Evolutionary conservation across 2,888 invertebrate genomes (phyloP).

Genomic region (Lepidochrysops patricia): DNA sequence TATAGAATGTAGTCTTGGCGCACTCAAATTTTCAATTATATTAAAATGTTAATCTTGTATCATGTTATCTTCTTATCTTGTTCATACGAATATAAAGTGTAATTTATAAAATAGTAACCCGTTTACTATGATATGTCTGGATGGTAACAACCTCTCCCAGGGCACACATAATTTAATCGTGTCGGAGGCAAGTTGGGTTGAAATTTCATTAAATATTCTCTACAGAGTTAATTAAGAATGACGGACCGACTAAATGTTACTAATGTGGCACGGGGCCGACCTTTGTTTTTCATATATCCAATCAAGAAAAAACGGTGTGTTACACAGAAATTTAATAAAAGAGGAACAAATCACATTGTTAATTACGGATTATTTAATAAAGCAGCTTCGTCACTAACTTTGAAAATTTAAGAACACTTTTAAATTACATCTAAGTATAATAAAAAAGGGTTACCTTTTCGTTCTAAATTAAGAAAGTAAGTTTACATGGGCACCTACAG

Average conservation of each 20-base stretch:
- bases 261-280: conserved; percentile 29
- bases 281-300: conserved; percentile 4
- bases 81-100: background rate
- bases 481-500: no score
- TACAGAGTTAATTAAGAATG: conserved; percentile 48
- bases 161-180: conserved; percentile 45
- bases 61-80: no score
- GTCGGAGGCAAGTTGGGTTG: conserved; percentile 30
- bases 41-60: no score
- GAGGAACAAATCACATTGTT: background rate
- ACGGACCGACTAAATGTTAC: conserved; percentile 33
- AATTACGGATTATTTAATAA: no score
- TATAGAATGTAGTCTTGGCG: no score
- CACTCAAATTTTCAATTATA: no score
- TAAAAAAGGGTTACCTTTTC: background rate
- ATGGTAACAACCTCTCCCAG: conserved; percentile 1
- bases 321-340: background rate
- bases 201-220: conserved; percentile 51
- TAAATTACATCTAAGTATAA: no score
- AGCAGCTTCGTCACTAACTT: no score
- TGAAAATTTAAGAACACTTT: no score
- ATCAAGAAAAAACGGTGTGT: background rate
- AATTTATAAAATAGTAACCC: background rate
- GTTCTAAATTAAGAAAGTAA: no score
- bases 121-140: background rate